Evolutionary conservation across 2,113 vertebrate genomes (phyloP).

Genomic region (Ailuropoda melanoleuca): DNA sequence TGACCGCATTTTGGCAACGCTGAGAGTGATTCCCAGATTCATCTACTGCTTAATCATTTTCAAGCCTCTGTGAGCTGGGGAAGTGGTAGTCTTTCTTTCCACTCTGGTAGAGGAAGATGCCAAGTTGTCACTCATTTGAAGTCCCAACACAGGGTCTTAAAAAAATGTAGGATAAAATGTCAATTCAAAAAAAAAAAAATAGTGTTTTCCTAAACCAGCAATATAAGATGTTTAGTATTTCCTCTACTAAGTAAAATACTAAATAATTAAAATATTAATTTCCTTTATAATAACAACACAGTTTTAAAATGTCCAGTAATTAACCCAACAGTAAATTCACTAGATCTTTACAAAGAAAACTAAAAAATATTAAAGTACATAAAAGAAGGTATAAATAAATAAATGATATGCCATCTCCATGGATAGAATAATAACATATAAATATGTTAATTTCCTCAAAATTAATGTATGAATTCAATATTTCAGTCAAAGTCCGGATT

Average conservation of each 20-base stretch:
- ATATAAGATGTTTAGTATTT: not conserved
- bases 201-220: not conserved
- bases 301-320: not conserved
- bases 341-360: not conserved
- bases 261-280: not conserved
- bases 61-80: not conserved
- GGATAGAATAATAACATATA: not conserved
- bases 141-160: not conserved
- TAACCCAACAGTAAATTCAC: not conserved
- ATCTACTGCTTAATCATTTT: not conserved
- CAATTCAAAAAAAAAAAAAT: not conserved
- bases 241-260: not conserved
- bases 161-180: not conserved
- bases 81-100: not conserved
- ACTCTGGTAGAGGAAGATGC: not conserved
- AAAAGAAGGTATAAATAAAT: not conserved
- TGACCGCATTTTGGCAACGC: not conserved
- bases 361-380: not conserved
- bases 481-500: not conserved
- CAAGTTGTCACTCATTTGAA: not conserved
- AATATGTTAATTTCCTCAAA: not conserved
- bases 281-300: not conserved
- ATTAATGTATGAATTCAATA: not conserved
- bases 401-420: not conserved
- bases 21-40: not conserved